phyloP scores from a whole-genome alignment of 2,113 vertebrate species.

The Tylochromis polylepis region DNA sequence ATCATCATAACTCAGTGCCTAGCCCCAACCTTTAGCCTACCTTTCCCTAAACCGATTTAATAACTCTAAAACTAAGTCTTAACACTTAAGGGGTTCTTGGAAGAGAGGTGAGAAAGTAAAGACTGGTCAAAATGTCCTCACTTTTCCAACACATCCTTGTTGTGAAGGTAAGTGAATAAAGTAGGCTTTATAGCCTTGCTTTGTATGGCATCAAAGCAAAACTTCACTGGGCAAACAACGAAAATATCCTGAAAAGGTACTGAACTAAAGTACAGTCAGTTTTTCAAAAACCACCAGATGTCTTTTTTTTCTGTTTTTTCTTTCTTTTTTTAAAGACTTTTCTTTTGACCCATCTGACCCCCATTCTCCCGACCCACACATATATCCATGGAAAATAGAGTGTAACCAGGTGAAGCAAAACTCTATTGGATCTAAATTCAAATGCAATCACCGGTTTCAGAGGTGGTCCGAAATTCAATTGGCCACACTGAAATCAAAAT shows the following conservation, averaged over 20 bases:
- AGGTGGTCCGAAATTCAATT: constrained; percentile 26
- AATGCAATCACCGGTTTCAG: constrained; percentile 20
- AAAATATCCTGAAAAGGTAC: not conserved
- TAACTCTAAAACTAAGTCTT: not conserved
- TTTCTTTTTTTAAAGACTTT: not conserved
- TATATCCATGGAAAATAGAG: not conserved
- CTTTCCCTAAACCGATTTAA: not conserved
- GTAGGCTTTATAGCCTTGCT: not conserved
- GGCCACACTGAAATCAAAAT: constrained; percentile 18
- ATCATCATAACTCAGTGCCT: not conserved
- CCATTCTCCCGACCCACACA: not conserved
- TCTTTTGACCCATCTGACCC: not conserved
- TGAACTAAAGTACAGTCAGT: not conserved
- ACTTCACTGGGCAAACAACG: not conserved
- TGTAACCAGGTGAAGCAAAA: constrained; percentile 14
- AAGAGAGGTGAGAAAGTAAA: not conserved
- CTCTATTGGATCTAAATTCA: constrained; percentile 1
- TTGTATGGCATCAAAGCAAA: not conserved
- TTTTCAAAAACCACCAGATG: not conserved
- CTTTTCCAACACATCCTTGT: not conserved
- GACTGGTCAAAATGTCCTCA: not conserved
- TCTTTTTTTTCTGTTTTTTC: not conserved
- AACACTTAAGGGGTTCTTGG: not conserved
- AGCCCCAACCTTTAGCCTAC: not conserved
- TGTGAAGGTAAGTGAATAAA: not conserved